Conservation (phyloP, 1,140 invertebrate genomes). For the Drosophila auraria region DNA sequence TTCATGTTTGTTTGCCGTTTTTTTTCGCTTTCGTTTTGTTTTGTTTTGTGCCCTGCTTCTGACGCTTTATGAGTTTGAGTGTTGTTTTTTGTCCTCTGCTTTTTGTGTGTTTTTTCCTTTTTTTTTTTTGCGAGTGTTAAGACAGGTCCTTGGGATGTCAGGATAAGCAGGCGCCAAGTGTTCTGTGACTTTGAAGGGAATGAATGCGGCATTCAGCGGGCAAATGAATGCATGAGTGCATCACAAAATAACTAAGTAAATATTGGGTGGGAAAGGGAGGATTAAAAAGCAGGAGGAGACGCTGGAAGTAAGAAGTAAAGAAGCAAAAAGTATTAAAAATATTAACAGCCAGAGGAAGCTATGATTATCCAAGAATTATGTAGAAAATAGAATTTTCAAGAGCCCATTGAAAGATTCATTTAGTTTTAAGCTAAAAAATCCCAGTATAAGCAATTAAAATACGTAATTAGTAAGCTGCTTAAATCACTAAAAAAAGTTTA, state of each 20-base stretch:
- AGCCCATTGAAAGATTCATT: too few relatives aligned
- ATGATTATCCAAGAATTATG: too few relatives aligned
- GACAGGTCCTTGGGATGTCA: conserved; percentile 49
- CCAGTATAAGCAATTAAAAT: too few relatives aligned
- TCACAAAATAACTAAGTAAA: conserved; percentile 32
- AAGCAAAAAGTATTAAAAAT: neutral
- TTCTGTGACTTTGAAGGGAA: conserved; percentile 32
- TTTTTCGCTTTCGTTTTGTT: neutral
- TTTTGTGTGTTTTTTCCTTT: neutral
- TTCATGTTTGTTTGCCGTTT: conserved; percentile 16
- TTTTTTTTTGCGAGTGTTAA: conserved; percentile 28
- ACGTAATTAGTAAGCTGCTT: too few relatives aligned
- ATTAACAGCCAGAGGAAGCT: too few relatives aligned
- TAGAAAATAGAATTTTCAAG: too few relatives aligned
- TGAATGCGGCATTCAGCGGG: conserved; percentile 23
- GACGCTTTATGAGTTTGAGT: conserved; percentile 52
- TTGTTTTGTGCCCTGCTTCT: conserved; percentile 34
- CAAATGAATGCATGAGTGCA: conserved; percentile 32
- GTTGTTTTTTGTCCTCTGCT: conserved; percentile 35
- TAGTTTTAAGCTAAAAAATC: too few relatives aligned
- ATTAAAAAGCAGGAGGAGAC: neutral
- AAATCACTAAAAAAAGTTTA: too few relatives aligned
- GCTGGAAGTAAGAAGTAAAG: neutral
- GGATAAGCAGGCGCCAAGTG: conserved; percentile 50
- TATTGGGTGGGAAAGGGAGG: neutral